Evolutionary conservation across 2,113 vertebrate species (phyloP).

Genomic region (Tenebrosternarchus preto): DNA sequence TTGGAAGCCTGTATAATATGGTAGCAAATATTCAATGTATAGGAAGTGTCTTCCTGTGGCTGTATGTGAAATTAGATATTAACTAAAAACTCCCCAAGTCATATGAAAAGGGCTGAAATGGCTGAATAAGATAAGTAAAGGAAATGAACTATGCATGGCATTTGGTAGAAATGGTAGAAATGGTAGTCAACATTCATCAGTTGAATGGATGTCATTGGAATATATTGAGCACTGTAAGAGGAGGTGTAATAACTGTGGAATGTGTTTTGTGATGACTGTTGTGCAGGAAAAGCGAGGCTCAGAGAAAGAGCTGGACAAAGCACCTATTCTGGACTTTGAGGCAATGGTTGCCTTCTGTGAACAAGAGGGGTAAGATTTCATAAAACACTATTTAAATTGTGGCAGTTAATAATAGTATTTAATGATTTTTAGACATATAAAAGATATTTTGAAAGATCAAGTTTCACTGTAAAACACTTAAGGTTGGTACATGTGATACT

Average conservation of each 20-base stretch:
- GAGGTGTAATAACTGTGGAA: neutral
- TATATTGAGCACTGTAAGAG: neutral
- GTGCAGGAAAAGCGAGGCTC: constrained; percentile 84
- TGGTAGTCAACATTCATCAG: neutral
- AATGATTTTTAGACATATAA: constrained; percentile 28
- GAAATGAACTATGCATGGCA: neutral
- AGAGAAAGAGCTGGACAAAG: constrained; percentile 83
- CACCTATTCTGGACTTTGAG: constrained; percentile 82
- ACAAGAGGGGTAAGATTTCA: constrained; percentile 72
- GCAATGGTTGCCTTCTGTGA: constrained; percentile 89
- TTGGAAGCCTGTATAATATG: too few species aligned
- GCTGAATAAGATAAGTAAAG: too few species aligned
- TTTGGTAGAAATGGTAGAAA: neutral
- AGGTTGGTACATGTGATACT: neutral
- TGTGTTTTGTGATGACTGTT: neutral
- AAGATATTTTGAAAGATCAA: neutral
- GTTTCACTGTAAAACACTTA: neutral
- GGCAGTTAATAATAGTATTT: neutral
- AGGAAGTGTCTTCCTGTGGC: too few species aligned
- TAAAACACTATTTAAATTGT: neutral
- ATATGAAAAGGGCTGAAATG: too few species aligned
- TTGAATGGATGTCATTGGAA: neutral
- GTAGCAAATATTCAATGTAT: too few species aligned
- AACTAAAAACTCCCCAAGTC: too few species aligned
- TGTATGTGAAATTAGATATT: too few species aligned